These are phyloP conservation scores for Carlito syrichta DNA, from an alignment of 2,113 vertebrate species.

Conservation along the genomic window DNA sequence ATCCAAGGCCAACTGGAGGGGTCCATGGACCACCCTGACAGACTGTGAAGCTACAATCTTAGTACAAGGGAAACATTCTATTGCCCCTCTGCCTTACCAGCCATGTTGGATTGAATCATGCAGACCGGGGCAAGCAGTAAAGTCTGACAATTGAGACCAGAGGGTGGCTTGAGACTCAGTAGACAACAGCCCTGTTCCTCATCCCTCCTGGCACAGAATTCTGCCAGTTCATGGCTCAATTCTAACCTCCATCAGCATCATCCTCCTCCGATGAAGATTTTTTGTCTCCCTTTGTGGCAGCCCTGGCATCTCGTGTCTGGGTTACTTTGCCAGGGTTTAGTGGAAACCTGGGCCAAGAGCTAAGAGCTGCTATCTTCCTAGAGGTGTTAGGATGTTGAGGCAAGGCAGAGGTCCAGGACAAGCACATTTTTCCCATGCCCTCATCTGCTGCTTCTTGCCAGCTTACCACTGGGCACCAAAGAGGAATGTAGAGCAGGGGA, in stretches of 20 bases:
- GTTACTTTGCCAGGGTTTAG: neutral
- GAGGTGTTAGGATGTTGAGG: neutral
- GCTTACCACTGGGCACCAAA: neutral
- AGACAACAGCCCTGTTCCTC: neutral
- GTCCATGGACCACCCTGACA: neutral
- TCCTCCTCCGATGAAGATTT: neutral
- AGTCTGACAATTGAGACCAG: neutral
- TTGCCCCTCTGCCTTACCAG: neutral
- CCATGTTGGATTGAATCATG: neutral
- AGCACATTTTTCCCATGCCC: neutral
- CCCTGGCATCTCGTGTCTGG: neutral
- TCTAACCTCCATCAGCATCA: neutral
- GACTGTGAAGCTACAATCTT: neutral
- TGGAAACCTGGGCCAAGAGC: neutral
- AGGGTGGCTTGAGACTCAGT: neutral
- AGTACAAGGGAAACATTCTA: neutral
- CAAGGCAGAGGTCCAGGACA: neutral
- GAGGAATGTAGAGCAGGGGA: neutral
- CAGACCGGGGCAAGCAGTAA: neutral
- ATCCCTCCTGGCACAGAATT: neutral
- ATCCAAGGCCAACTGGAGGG: neutral
- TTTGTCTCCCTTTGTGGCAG: neutral
- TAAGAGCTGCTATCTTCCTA: neutral
- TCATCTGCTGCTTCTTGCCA: neutral
- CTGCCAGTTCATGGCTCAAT: neutral